These are phyloP conservation scores for Ictidomys tridecemlineatus DNA, from an alignment of 2,113 vertebrate species.

Conservation along the genomic window DNA sequence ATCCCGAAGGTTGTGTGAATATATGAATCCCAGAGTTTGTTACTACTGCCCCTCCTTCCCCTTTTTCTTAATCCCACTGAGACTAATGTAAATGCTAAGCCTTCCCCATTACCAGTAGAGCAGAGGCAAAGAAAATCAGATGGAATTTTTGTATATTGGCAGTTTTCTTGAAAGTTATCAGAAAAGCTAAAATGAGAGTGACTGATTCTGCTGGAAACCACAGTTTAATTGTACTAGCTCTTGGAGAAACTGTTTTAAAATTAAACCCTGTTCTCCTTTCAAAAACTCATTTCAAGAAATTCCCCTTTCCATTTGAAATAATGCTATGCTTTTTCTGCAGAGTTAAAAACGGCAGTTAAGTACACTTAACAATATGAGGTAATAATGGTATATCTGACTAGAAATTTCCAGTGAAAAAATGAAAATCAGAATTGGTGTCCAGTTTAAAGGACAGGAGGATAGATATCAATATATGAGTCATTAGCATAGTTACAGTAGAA, in stretches of 20 bases:
- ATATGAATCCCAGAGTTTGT: not conserved
- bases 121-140: not conserved
- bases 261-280: not conserved
- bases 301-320: slow-evolving; percentile 33
- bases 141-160: not conserved
- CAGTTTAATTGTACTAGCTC: not conserved
- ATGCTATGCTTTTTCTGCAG: not conserved
- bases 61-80: not conserved
- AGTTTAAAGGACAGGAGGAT: slow-evolving; percentile 1
- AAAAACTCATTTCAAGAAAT: slow-evolving; percentile 6
- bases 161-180: not conserved
- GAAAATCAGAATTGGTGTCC: not conserved
- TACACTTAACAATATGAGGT: not conserved
- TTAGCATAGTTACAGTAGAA: not conserved
- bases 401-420: not conserved
- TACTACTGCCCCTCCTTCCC: not conserved
- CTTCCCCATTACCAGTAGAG: not conserved
- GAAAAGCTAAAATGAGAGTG: not conserved
- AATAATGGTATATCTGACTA: not conserved
- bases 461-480: not conserved
- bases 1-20: not conserved
- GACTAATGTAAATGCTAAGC: not conserved
- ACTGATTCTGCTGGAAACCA: not conserved
- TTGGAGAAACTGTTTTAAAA: not conserved
- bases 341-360: not conserved